Conservation (phyloP, 2,888 invertebrate species). For the Uloborus plumipes region DNA sequence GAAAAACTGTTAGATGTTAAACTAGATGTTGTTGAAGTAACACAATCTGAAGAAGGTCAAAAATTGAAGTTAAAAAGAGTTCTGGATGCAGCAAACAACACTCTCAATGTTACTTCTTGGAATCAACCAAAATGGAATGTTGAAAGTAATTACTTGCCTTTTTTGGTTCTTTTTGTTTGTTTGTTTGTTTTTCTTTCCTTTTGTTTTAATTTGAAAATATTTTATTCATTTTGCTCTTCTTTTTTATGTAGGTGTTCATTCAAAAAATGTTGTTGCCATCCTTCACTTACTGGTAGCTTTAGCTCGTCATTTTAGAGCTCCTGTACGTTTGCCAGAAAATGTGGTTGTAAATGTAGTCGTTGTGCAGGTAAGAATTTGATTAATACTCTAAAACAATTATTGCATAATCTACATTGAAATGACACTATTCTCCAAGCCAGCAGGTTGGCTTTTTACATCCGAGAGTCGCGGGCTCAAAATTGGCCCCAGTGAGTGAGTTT, state of each 20-base stretch:
- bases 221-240: not conserved
- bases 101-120: slow-evolving; percentile 76
- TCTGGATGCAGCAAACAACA: slow-evolving; percentile 87
- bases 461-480: too few relatives aligned
- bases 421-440: too few relatives aligned
- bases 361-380: slow-evolving; percentile 77
- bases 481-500: too few relatives aligned
- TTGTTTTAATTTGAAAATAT: not conserved
- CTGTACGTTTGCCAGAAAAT: slow-evolving; percentile 92
- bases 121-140: slow-evolving; percentile 93
- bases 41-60: slow-evolving; percentile 97
- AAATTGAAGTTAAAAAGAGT: slow-evolving; percentile 93
- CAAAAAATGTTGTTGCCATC: slow-evolving; percentile 96
- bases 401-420: too few relatives aligned
- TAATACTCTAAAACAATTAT: too few relatives aligned
- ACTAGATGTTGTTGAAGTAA: slow-evolving; percentile 97
- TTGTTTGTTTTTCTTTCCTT: not conserved
- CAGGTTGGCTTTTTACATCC: too few relatives aligned
- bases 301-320: slow-evolving; percentile 93
- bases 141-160: slow-evolving; percentile 74
- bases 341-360: slow-evolving; percentile 93
- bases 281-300: slow-evolving; percentile 93
- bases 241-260: slow-evolving; percentile 81
- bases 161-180: slow-evolving; percentile 67
- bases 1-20: slow-evolving; percentile 73